Evolutionary conservation across 2,888 invertebrate species (phyloP).

Genomic region (Halictus ligatus): DNA sequence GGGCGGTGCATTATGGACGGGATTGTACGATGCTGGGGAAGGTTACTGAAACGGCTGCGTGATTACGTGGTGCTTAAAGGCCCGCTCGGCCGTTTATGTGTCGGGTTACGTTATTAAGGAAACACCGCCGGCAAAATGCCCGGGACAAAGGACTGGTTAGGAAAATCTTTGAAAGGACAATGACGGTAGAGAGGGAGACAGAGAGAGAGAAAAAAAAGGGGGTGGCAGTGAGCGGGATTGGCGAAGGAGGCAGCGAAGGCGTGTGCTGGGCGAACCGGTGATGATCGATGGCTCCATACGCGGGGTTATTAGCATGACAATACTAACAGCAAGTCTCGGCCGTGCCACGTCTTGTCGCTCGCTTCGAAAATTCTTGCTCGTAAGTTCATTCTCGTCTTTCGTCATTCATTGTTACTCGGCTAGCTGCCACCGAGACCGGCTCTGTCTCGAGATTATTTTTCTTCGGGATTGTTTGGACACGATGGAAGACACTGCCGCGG

Average conservation of each 20-base stretch:
- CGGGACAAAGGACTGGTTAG: conserved; percentile 38
- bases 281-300: conserved; percentile 68
- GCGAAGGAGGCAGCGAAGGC: conserved; percentile 15
- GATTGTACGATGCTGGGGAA: conserved; percentile 29
- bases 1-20: conserved; percentile 6
- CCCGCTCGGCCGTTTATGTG: conserved; percentile 29
- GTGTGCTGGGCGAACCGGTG: conserved; percentile 28
- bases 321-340: conserved; percentile 29
- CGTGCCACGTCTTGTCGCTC: background rate
- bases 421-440: background rate
- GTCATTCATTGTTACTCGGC: conserved; percentile 57
- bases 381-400: conserved; percentile 46
- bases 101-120: conserved; percentile 60
- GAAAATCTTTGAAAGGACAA: conserved; percentile 49
- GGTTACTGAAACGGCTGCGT: conserved; percentile 53
- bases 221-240: background rate
- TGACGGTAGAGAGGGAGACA: background rate
- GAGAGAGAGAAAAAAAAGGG: background rate
- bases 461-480: background rate
- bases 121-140: conserved; percentile 45
- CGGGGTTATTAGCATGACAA: conserved; percentile 66
- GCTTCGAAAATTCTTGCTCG: conserved; percentile 35
- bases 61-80: conserved; percentile 65
- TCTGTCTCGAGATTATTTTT: background rate
- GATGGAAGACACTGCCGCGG: background rate